Base-by-base conservation (phyloP, 1,140 invertebrate species). In the Pseudomyrmex pallidus region DNA sequence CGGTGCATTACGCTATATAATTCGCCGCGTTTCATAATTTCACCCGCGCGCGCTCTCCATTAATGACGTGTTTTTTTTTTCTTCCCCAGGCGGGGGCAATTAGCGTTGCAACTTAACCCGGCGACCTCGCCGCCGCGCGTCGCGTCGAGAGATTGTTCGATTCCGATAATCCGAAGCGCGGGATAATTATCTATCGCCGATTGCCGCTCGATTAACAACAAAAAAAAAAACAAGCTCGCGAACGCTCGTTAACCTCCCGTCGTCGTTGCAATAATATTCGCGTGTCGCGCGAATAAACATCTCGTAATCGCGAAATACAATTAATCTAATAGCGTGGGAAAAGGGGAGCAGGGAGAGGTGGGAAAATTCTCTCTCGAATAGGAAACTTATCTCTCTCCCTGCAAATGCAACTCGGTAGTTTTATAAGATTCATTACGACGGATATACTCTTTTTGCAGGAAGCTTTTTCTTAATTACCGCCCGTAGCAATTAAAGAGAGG, bases 341-440 rank as follows among this genome's bases (percentile, higher is more conserved):
- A 4, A 0, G 22, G 2, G 22, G 25, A n/a, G n/a, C n/a, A n/a
- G n/a, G n/a, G n/a, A n/a, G n/a, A n/a, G n/a, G 25, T 0, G 35
- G 5, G 35, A 35, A 35, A 7, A 35, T n/a, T n/a, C 35, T 35
- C 4, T 35, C 35, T 35, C 7, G 20, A 70, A 25, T 35, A 35
- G 35, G 5, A 17, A 72, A 61, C 22, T 80, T 72, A 35, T 70
- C 20, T 13, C 20, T 13, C 44, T 35, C 35, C 7, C 35, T 35
- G 64, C 48, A 54, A 25, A 44, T 50, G 48, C 76, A 66, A 80
- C 44, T 70, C 22, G 44, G 66, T 80, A 78, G 17, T 78, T 78
- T 48, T 59, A 78, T 59, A 72, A 80, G 76, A 80, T 80, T 80
- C 76, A 80, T 80, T 80, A 80, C 44, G 72, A 70, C 44, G 44